A percentile compares a stretch with the other conserved stretches of the same genome.
Conservation (phyloP, 2,797 vertebrate species). For the Anolis apletophallus region DNA sequence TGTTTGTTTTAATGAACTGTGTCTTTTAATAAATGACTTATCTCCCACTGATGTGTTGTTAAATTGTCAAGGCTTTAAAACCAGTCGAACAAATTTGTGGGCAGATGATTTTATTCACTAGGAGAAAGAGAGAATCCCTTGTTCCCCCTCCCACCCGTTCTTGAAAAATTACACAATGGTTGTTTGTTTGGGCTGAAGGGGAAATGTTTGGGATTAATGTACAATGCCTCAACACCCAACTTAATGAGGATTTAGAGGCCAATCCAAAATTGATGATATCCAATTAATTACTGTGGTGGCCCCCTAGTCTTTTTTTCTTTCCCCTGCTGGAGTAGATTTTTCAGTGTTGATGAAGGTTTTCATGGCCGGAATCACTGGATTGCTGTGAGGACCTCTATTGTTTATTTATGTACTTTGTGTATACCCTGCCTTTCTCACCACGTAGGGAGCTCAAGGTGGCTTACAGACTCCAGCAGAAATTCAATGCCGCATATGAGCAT, state of each 20-base stretch:
- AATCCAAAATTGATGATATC: conserved; percentile 73
- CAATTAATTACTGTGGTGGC: conserved; percentile 74
- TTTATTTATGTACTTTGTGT: no score
- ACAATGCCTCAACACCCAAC: conserved; percentile 75
- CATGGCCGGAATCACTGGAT: no score
- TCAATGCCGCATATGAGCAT: no score
- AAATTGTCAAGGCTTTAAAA: conserved; percentile 84
- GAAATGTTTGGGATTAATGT: conserved; percentile 80
- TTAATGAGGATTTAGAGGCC: conserved; percentile 81
- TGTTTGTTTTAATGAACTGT: conserved; percentile 83
- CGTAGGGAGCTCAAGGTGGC: no score
- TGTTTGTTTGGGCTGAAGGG: conserved; percentile 81
- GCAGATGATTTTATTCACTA: conserved; percentile 78
- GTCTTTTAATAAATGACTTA: conserved; percentile 84
- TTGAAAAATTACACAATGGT: conserved; percentile 78
- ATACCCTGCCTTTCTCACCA: no score
- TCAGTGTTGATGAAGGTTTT: not conserved
- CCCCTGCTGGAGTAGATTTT: conserved; percentile 31
- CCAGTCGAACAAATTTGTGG: conserved; percentile 81
- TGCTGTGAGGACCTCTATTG: no score
- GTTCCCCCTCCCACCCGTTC: conserved; percentile 2
- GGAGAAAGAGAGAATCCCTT: not conserved
- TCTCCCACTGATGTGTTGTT: conserved; percentile 80
- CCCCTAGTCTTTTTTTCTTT: conserved; percentile 45
- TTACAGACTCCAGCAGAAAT: no score